These are phyloP conservation scores for Macrosiphum euphorbiae DNA, from an alignment of 2,888 invertebrate genomes.

Conservation along the genomic window DNA sequence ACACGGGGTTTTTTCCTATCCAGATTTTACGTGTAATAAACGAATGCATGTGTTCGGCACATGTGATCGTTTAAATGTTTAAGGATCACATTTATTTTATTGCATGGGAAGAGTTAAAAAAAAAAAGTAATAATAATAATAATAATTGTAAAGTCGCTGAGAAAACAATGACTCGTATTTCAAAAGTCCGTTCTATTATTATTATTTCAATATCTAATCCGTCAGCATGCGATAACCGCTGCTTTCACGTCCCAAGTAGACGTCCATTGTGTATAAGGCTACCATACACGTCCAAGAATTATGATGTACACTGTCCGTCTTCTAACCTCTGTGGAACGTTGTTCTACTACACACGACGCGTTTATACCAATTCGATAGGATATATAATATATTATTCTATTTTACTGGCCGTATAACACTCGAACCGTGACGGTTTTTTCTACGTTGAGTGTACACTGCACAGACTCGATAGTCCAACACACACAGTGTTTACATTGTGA, in stretches of 20 bases:
- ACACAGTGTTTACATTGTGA: constrained; percentile 64
- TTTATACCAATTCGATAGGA: constrained; percentile 60
- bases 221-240: constrained; percentile 56
- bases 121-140: constrained; percentile 21
- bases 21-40: constrained; percentile 14
- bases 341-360: constrained; percentile 53
- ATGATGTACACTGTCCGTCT: constrained; percentile 61
- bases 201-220: constrained; percentile 61
- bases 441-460: constrained; percentile 13
- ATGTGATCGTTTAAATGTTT: constrained; percentile 51
- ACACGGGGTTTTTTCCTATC: constrained; percentile 33
- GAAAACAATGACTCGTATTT: constrained; percentile 62
- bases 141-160: constrained; percentile 39
- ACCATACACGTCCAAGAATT: constrained; percentile 59
- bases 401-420: constrained; percentile 59
- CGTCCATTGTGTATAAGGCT: constrained; percentile 50
- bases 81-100: constrained; percentile 10
- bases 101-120: constrained; percentile 52
- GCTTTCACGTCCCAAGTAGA: constrained; percentile 58
- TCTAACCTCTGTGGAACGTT: constrained; percentile 49
- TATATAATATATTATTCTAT: constrained; percentile 61
- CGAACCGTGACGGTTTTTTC: constrained; percentile 63
- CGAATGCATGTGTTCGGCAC: constrained; percentile 54
- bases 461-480: constrained; percentile 29
- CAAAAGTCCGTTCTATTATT: constrained; percentile 56